Base-by-base conservation (phyloP, 2,113 vertebrate genomes). In the Genyomyrus donnyi region DNA sequence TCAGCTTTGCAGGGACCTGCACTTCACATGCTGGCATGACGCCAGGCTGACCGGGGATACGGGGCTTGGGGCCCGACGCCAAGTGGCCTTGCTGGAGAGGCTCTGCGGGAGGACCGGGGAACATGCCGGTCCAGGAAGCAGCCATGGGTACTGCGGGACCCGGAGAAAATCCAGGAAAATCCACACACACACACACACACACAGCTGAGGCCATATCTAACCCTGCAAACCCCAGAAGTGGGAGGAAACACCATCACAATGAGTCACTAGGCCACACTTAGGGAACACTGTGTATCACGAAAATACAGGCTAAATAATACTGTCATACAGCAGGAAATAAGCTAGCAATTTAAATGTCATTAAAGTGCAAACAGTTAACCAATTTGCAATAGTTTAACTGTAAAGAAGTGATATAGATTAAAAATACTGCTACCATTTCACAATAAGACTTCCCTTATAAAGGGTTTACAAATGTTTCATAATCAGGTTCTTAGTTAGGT, bases 1-100 rank as follows among this genome's bases (percentile, higher is more conserved):
- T 62, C 90, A 52, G 58, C 11, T 90, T 56, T 90, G 50, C 27
- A 7, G 49, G 88, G 85, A 89, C 84, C 90, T 91, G 86, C 88
- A 83, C 88, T 84, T 90, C 49, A 89, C 58, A 90, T 58, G 56
- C 45, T 42, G 88, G 83, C 88, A 6, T 90, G 49, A 56, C 62
- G 53, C 15, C 49, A 77, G 48, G 52, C 19, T 15, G 48, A 35
- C 86, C 10, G 35, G 74, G 35, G 19, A 62, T 9, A 42, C 35
- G 56, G 89, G 77, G 39, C 39, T 13, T 5, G 42, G 10, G 42
- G n/a, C 19, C 19, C 19, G 15, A 70, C 15, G 9, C 70, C 31
- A 7, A 39, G 70, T 3, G 70, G 70, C 15, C 13, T 77, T 2
- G 15, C n/a, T 85, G 84, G 10, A 15, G 21, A 85, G 15, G 2